A percentile compares a stretch with the other conserved stretches of the same genome.
Conservation (phyloP, 2,113 vertebrate species). For the Neofelis nebulosa region DNA sequence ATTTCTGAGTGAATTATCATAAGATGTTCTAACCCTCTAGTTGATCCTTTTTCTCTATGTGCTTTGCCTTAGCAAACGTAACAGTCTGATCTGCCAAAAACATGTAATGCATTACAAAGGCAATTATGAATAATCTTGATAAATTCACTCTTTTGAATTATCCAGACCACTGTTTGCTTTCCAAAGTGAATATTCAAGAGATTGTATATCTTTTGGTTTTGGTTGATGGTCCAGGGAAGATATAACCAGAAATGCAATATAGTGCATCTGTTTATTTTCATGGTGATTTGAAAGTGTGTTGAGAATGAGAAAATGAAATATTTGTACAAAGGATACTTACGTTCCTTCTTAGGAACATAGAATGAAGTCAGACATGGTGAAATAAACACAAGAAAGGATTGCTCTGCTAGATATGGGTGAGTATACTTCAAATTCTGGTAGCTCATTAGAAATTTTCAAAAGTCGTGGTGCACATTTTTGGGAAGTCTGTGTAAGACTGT, state of each 20-base stretch:
- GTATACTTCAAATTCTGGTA: background rate
- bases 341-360: background rate
- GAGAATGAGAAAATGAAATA: background rate
- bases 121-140: constrained; percentile 3
- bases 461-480: background rate
- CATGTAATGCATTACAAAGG: background rate
- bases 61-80: background rate
- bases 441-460: background rate
- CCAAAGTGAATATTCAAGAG: constrained; percentile 19
- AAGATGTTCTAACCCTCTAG: background rate
- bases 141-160: background rate
- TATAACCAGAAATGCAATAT: background rate
- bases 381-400: background rate
- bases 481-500: background rate
- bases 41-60: background rate
- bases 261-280: background rate
- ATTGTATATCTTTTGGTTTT: background rate
- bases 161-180: background rate
- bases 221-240: background rate
- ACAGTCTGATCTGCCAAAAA: background rate
- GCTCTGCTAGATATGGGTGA: background rate
- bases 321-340: background rate
- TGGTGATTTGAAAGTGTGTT: background rate
- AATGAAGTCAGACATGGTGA: background rate
- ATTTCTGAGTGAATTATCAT: constrained; percentile 5